Conservation (phyloP, 1,140 invertebrate species). For the Maconellicoccus hirsutus region DNA sequence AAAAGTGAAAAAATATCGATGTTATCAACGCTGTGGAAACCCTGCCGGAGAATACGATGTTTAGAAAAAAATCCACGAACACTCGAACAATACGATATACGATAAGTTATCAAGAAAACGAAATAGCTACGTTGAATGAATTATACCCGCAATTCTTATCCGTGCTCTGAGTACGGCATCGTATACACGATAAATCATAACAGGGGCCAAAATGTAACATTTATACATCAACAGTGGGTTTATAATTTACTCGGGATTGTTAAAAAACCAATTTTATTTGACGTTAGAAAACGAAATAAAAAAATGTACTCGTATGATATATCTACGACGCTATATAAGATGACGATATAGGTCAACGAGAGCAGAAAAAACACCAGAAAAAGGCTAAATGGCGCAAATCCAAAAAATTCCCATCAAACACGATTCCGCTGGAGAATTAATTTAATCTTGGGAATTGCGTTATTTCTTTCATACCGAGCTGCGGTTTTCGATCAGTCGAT, state of each 20-base stretch:
- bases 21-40: no score
- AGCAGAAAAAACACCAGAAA: no score
- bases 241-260: not conserved
- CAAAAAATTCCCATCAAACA: not conserved
- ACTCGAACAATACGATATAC: not conserved
- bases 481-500: no score
- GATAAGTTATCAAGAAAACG: not conserved
- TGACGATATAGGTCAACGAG: not conserved
- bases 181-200: not conserved
- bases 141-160: not conserved
- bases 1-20: no score
- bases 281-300: not conserved
- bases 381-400: not conserved
- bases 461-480: no score
- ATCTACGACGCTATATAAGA: not conserved
- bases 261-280: conserved; percentile 10
- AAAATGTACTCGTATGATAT: conserved; percentile 1
- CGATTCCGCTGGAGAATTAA: not conserved
- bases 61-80: no score
- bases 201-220: not conserved
- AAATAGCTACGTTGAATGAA: not conserved
- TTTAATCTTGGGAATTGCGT: no score
- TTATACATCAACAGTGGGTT: not conserved
- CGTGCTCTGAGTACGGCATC: not conserved
- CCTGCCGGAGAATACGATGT: no score